These are phyloP conservation scores for Eidolon dupreanum DNA, from an alignment of 2,797 vertebrate genomes.

Conservation along the genomic window DNA sequence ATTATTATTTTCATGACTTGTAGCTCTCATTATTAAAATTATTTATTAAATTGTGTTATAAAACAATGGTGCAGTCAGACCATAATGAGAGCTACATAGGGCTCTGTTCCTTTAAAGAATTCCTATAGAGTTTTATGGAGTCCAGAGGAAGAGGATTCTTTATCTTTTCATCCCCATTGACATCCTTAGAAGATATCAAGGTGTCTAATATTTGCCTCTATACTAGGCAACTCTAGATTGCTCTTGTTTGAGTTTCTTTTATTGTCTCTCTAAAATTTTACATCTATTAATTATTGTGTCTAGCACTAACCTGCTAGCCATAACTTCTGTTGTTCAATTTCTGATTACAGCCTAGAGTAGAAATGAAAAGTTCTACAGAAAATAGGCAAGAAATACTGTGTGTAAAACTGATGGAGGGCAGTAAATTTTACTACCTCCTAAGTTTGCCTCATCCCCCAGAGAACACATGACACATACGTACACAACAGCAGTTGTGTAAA, in stretches of 20 bases:
- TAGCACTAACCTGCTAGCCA: not conserved
- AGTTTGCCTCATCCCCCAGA: not conserved
- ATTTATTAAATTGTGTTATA: not conserved
- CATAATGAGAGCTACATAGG: not conserved
- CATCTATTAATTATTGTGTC: not conserved
- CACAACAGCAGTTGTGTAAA: not conserved
- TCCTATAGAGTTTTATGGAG: not conserved
- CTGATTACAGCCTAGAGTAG: constrained; percentile 21
- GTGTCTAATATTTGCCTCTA: not conserved
- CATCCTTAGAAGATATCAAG: not conserved
- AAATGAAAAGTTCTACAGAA: constrained; percentile 18
- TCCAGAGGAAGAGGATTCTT: not conserved
- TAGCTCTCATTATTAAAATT: not conserved
- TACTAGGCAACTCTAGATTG: not conserved
- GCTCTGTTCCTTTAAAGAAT: not conserved
- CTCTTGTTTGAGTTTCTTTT: constrained; percentile 9
- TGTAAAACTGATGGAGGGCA: not conserved
- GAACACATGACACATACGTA: not conserved
- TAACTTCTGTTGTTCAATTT: not conserved
- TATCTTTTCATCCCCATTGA: not conserved
- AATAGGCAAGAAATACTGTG: constrained; percentile 6
- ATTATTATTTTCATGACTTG: constrained; percentile 2
- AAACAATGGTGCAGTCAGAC: not conserved
- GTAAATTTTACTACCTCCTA: not conserved
- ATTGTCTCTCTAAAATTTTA: not conserved